Percentiles rank a stretch among this genome's conserved stretches.
Evolutionary conservation across 2,888 invertebrate genomes (phyloP).

Genomic region (Gasteruption jaculator): DNA sequence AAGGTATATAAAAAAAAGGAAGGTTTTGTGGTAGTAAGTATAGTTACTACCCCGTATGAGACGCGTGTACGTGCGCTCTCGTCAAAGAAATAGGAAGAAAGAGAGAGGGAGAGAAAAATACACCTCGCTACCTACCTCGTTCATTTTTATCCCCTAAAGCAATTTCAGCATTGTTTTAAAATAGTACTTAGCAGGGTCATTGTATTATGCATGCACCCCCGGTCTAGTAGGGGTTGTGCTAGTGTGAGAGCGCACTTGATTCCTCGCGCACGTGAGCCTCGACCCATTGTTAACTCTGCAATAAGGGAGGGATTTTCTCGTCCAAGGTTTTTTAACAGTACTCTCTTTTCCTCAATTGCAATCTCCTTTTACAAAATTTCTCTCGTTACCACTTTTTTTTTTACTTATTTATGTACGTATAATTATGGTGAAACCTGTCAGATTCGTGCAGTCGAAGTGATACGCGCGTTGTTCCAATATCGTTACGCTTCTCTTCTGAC

Average conservation of each 20-base stretch:
- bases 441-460: no score
- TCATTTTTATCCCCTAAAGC: conserved; percentile 54
- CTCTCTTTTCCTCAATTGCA: no score
- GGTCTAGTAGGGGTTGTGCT: conserved; percentile 41
- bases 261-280: conserved; percentile 51
- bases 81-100: conserved; percentile 41
- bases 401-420: no score
- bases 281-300: conserved; percentile 47
- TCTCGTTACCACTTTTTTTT: no score
- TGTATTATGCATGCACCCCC: conserved; percentile 53
- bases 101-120: conserved; percentile 45
- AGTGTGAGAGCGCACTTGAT: conserved; percentile 51
- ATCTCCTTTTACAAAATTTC: no score
- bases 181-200: conserved; percentile 54
- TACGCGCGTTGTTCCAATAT: no score
- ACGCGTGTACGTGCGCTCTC: conserved; percentile 36
- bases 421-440: no score
- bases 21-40: conserved; percentile 9
- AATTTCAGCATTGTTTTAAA: conserved; percentile 54
- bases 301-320: conserved; percentile 35
- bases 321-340: conserved; percentile 43
- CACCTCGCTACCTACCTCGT: conserved; percentile 49
- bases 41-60: conserved; percentile 38
- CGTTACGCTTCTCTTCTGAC: no score
- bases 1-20: conserved; percentile 19